Conservation (phyloP, 2,888 invertebrate genomes). For the Sesia apiformis region DNA sequence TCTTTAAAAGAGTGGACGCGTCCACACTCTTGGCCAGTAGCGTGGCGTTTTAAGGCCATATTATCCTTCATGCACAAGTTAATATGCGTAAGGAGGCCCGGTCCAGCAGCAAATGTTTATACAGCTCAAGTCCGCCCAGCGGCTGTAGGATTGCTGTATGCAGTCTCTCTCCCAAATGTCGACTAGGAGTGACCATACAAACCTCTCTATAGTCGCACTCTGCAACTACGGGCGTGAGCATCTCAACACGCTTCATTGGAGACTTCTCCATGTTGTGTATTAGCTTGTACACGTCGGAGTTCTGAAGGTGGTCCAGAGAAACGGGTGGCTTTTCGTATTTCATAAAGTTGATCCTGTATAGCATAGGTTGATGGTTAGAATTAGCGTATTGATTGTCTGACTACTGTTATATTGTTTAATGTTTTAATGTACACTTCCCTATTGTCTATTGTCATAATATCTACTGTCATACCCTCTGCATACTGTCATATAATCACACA, state of each 20-base stretch:
- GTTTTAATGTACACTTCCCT: not conserved
- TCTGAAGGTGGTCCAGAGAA: constrained; percentile 81
- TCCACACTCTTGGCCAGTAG: too few species aligned
- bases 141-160: too few species aligned
- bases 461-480: too few species aligned
- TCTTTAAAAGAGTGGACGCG: too few species aligned
- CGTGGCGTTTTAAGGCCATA: too few species aligned
- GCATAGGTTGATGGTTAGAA: too few species aligned
- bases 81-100: too few species aligned
- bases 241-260: constrained; percentile 79
- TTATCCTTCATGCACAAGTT: too few species aligned
- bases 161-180: not conserved
- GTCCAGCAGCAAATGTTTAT: not conserved
- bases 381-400: not conserved
- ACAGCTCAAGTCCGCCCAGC: not conserved
- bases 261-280: constrained; percentile 83
- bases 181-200: not conserved
- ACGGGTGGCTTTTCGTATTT: constrained; percentile 89
- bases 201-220: constrained; percentile 78
- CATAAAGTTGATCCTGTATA: constrained; percentile 88
- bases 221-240: constrained; percentile 70
- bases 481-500: too few species aligned
- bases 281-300: constrained; percentile 86
- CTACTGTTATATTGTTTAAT: not conserved
- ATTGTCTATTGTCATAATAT: too few species aligned